These are phyloP conservation scores for Agrypnus murinus DNA, from an alignment of 2,888 invertebrate genomes.

Conservation along the genomic window DNA sequence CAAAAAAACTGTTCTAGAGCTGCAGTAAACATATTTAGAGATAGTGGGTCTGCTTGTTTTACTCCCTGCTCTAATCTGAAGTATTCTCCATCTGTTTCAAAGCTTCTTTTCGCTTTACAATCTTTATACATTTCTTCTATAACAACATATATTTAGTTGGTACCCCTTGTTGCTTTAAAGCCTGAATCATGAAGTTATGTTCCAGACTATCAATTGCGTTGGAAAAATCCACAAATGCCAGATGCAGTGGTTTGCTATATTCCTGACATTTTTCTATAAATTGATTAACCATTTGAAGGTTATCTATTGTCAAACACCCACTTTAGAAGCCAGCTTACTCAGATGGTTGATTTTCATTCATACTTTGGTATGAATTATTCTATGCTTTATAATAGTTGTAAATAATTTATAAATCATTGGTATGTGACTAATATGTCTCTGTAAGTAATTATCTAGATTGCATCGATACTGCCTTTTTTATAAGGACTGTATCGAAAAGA, in stretches of 20 bases:
- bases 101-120: too few relatives aligned
- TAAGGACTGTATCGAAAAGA: too few relatives aligned
- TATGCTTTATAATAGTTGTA: neutral
- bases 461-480: too few relatives aligned
- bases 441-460: too few relatives aligned
- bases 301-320: neutral
- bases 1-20: too few relatives aligned
- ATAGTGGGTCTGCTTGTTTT: neutral
- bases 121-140: neutral
- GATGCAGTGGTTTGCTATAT: neutral
- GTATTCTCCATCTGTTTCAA: neutral
- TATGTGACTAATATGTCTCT: too few relatives aligned
- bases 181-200: slow-evolving; percentile 1
- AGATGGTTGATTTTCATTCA: neutral
- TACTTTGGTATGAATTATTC: neutral
- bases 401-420: slow-evolving; percentile 1
- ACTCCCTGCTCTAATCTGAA: neutral
- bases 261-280: neutral
- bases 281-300: too few relatives aligned
- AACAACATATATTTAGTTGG: neutral
- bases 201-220: slow-evolving; percentile 5
- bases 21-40: neutral
- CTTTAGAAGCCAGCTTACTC: neutral
- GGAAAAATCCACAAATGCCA: slow-evolving; percentile 6
- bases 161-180: neutral